Evolutionary conservation across 1,140 invertebrate species (phyloP), one percentile per base, ranked within the genome.

Genomic region (Pseudachorutes palmiensis): DNA sequence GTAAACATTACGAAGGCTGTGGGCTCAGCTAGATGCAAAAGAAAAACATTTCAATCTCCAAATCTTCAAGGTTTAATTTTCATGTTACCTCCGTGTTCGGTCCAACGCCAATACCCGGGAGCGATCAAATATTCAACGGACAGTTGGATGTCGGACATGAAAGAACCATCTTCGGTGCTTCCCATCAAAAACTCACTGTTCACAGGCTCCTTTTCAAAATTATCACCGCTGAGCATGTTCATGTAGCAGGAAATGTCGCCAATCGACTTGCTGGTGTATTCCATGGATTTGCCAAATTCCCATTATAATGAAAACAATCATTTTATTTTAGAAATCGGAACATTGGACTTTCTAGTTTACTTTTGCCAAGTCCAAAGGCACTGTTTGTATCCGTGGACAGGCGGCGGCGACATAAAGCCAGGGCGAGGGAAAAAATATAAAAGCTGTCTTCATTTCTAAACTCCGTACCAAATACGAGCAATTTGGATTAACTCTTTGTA

Each of bases 241-340:
- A 55, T 16, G 51, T 55, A 55, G 51, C 51, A 55, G 9, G 12
- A 14, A 5, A 55, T 55, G 12, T 55, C 24, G 12, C 12, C 12
- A 22, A 55, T 55, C 5, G 51, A 22, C 14, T 14, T 24, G 24
- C 51, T 55, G 3, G 12, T 55, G 51, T 55, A 55, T 55, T 24
- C 51, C 51, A 26, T 55, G 51, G 24, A 55, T 55, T 55, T 55
- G 51, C 51, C 51, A 55, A 5, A 24, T 24, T 16, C 51, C 51
- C 24, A 55, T 16, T n/a, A n/a, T n/a, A n/a, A n/a, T n/a, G n/a
- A n/a, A n/a, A n/a, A n/a, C n/a, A n/a, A n/a, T n/a, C n/a, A n/a
- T n/a, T n/a, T n/a, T n/a, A n/a, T n/a, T n/a, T n/a, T n/a, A n/a
- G n/a, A n/a, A n/a, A n/a, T 45, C 36, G 19, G 36, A 45, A 45